phyloP scores from a whole-genome alignment of 2,797 vertebrate species.

The Sphenodon punctatus region DNA sequence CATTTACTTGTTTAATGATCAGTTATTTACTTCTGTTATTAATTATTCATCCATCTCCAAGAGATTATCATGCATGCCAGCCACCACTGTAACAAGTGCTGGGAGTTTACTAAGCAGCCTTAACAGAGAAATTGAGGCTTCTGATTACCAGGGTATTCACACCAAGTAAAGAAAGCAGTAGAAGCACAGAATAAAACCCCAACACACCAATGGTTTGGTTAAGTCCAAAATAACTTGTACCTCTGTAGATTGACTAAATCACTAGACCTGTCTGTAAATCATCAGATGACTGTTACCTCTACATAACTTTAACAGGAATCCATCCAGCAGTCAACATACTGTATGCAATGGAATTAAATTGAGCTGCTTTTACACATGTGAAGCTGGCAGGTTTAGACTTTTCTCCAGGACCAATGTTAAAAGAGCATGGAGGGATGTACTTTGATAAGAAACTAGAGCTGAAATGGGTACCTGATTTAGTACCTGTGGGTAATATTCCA shows the following conservation, averaged over 20 bases:
- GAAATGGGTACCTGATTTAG: no score
- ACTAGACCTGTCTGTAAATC: background rate
- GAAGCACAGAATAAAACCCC: background rate
- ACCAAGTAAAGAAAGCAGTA: background rate
- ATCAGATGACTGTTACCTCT: background rate
- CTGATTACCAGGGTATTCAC: background rate
- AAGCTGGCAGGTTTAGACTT: slow-evolving; percentile 5
- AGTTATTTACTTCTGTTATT: slow-evolving; percentile 63
- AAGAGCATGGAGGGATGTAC: no score
- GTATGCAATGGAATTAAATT: background rate
- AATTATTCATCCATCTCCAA: slow-evolving; percentile 63
- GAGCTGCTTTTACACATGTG: background rate
- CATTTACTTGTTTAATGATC: slow-evolving; percentile 67
- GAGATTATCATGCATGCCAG: background rate
- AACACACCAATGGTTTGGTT: background rate
- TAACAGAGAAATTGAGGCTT: background rate
- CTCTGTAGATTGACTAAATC: background rate
- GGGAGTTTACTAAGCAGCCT: slow-evolving; percentile 40
- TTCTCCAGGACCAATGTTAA: background rate
- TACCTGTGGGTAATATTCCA: no score
- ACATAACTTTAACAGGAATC: background rate
- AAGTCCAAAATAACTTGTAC: background rate
- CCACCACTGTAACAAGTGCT: slow-evolving; percentile 14
- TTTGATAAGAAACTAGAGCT: no score
- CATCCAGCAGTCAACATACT: background rate